A percentile compares a stretch with the other conserved stretches of the same genome.
Conservation (phyloP, 2,113 vertebrate species). For the Urocynchramus pylzowi region DNA sequence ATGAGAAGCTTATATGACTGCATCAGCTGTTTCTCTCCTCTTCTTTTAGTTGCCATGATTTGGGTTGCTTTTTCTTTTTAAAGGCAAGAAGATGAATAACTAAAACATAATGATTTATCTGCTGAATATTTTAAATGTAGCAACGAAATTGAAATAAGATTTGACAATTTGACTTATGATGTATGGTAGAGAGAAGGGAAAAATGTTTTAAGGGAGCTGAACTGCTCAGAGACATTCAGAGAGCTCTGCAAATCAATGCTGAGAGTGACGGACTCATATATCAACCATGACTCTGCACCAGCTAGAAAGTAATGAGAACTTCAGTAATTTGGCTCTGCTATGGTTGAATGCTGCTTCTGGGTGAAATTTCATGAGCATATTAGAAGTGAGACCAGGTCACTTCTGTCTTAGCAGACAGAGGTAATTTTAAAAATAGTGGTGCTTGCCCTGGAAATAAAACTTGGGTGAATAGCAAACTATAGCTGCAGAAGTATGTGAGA, state of each 20-base stretch:
- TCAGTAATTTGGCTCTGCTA: slow-evolving; percentile 43
- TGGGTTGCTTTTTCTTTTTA: neutral
- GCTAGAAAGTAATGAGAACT: slow-evolving; percentile 39
- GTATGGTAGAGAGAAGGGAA: neutral
- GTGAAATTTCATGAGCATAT: slow-evolving; percentile 14
- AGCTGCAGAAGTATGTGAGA: neutral
- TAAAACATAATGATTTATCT: neutral
- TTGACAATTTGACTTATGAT: slow-evolving; percentile 21
- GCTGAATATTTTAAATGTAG: slow-evolving; percentile 35
- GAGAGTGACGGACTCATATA: slow-evolving; percentile 28
- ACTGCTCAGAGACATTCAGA: neutral
- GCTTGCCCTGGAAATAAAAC: slow-evolving; percentile 21
- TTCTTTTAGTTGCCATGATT: neutral
- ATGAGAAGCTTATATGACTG: neutral
- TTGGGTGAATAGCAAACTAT: neutral
- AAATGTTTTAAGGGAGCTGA: neutral
- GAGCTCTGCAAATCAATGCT: slow-evolving; percentile 21
- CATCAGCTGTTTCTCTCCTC: neutral
- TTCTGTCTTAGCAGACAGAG: neutral
- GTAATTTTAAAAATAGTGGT: neutral
- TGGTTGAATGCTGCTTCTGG: slow-evolving; percentile 32
- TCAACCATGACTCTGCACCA: slow-evolving; percentile 34
- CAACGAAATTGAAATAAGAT: neutral
- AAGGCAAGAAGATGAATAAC: neutral
- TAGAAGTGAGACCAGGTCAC: neutral